Evolutionary conservation across 2,113 vertebrate genomes (phyloP), one percentile per base, ranked within the genome.

Genomic region (Eidolon helvum): DNA sequence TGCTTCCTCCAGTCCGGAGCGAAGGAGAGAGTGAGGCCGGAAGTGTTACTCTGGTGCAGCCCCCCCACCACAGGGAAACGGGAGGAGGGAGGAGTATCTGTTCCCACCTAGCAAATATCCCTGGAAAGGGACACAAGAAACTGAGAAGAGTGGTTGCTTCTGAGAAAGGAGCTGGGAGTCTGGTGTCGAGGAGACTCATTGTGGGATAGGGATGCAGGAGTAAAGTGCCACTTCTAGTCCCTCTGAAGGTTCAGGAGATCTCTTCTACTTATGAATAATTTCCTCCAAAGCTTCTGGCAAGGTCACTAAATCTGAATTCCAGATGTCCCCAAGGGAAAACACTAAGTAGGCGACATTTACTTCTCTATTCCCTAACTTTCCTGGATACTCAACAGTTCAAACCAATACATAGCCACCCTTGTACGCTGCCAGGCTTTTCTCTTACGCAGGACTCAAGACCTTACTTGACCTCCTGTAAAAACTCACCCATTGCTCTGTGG

Each of bases 1-100:
- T 53, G 35, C 6, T 4, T 19, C 66, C 21, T 86, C 96, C 96
- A 94, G 69, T 97, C 66, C 77, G 92, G 66, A 92, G 68, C 2
- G 0, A 40, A 53, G 35, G 65, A 84, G 59, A 26, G 33, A 48
- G 33, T 75, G 53, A 65, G 22, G 55, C 48, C 10, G 1, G n/a
- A 69, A 28, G 38, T 83, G 79, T 75, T 68, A 16, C 50, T 8
- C 10, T 48, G 26, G 9, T 48, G 30, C n/a, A 6, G 9, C 9
- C 33, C 22, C 22, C 22, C 38, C 38, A 33, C 26, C 33, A 15
- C 30, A 2, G 5, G 50, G 92, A 94, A 92, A 72, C 40, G 22
- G 3, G n/a, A 50, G 24, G 28, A 53, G 68, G 18, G 30, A 26
- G 14, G 38, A 55, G 19, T 72, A 72, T 83, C 68, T 18, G n/a